These are phyloP conservation scores for Xenopus borealis DNA, from an alignment of 2,113 vertebrate species.

Conservation along the genomic window DNA sequence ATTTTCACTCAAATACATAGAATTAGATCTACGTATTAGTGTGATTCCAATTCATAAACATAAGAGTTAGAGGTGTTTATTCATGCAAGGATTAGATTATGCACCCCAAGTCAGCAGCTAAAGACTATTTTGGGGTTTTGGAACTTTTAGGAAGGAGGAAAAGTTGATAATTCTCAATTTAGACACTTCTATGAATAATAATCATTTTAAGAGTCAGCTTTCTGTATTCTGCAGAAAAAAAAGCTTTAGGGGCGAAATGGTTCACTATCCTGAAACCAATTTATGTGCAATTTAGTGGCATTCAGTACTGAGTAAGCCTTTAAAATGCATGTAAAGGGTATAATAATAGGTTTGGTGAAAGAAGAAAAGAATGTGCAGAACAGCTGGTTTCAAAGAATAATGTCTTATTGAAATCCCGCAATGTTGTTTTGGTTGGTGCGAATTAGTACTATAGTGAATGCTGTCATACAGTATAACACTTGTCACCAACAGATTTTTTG, in stretches of 20 bases:
- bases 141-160: no score
- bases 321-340: neutral
- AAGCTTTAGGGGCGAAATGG: neutral
- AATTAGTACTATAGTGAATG: no score
- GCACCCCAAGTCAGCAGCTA: no score
- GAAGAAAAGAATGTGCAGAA: neutral
- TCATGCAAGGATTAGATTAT: no score
- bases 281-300: conserved; percentile 14
- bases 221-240: neutral
- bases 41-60: no score
- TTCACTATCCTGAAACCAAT: conserved; percentile 8
- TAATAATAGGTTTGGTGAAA: conserved; percentile 20
- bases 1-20: no score
- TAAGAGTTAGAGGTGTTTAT: no score
- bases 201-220: no score
- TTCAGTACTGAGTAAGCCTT: neutral
- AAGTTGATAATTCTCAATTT: no score
- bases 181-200: no score
- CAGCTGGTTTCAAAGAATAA: conserved; percentile 28
- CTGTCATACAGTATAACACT: neutral
- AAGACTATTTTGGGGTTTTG: no score
- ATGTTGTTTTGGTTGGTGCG: neutral
- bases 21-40: no score
- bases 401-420: neutral
- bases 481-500: neutral